These are phyloP conservation scores for Acanthiza pusilla DNA, from an alignment of 2,797 vertebrate species.

Conservation along the genomic window DNA sequence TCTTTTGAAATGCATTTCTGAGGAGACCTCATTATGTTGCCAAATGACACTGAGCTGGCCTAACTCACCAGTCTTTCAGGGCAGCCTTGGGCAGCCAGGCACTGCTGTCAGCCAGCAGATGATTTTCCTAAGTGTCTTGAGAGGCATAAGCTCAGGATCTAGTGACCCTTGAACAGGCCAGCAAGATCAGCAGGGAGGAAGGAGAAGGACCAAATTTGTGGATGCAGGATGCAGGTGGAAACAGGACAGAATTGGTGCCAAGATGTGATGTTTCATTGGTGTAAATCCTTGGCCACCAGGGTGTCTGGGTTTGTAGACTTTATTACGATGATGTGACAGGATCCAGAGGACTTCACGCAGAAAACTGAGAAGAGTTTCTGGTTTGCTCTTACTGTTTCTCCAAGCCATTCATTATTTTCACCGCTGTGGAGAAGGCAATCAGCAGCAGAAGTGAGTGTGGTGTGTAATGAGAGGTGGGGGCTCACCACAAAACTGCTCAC, in stretches of 20 bases:
- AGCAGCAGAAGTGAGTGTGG: not conserved
- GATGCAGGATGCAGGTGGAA: not conserved
- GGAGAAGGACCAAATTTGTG: not conserved
- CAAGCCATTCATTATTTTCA: not conserved
- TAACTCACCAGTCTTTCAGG: not conserved
- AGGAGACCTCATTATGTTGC: not conserved
- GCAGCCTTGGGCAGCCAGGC: not conserved
- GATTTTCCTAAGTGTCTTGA: not conserved
- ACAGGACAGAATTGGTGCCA: not conserved
- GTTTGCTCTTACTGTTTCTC: not conserved
- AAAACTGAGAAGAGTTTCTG: not conserved
- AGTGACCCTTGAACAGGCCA: not conserved
- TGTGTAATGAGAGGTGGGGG: not conserved
- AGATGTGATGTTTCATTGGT: not conserved
- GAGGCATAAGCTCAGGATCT: not conserved
- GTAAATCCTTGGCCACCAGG: not conserved
- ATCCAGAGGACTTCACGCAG: not conserved
- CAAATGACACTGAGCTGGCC: not conserved
- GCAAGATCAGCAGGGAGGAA: accelerated
- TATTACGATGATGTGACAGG: not conserved
- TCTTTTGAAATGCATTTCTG: constrained; percentile 13
- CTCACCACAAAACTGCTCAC: not conserved
- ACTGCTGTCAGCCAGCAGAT: not conserved
- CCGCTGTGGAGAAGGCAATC: not conserved
- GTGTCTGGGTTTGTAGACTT: not conserved